Conservation (phyloP, 2,797 vertebrate genomes). For the Synaphobranchus kaupii region DNA sequence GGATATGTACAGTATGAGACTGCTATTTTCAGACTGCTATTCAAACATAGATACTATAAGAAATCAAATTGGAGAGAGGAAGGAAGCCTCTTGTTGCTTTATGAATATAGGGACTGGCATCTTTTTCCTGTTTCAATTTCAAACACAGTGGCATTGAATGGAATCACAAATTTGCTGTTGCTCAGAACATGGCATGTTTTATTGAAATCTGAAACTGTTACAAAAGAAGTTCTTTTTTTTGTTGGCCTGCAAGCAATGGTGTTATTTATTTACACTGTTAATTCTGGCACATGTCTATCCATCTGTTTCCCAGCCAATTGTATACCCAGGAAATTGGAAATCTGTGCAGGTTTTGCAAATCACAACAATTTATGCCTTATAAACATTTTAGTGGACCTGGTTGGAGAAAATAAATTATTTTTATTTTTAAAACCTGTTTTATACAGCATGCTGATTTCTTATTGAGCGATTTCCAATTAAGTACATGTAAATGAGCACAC, state of each 20-base stretch:
- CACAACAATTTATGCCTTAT: constrained; percentile 1
- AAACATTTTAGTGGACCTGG: background rate
- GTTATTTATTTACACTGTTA: background rate
- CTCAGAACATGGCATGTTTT: background rate
- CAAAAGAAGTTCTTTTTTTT: background rate
- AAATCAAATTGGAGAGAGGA: no score
- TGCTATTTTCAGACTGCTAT: no score
- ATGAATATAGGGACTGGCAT: no score
- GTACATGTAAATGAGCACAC: background rate
- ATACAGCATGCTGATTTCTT: background rate
- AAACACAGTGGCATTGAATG: no score
- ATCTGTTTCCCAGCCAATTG: background rate
- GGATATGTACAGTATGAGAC: no score
- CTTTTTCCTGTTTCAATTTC: no score
- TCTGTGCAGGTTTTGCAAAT: background rate
- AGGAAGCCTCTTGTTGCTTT: no score
- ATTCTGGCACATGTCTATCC: background rate
- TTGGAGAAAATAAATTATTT: background rate
- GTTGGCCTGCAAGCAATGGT: background rate
- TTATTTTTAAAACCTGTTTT: background rate
- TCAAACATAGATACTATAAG: no score
- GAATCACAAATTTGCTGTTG: background rate
- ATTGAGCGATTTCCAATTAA: background rate
- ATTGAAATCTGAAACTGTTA: background rate
- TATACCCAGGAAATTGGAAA: background rate